Conservation (phyloP, 2,113 vertebrate genomes). For the Eudyptes chrysolophus region DNA sequence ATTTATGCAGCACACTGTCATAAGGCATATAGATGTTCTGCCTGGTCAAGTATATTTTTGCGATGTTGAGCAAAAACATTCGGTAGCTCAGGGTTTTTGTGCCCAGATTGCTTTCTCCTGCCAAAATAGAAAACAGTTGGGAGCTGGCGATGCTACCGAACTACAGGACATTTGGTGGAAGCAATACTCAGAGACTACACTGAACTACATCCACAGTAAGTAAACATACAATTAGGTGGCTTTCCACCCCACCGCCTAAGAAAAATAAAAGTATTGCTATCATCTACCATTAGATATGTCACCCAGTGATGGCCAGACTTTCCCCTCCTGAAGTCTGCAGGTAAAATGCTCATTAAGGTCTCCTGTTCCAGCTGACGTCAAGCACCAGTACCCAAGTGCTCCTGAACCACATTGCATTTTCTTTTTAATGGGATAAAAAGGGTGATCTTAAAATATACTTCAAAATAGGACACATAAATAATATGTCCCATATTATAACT, state of each 20-base stretch:
- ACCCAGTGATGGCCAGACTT: background rate
- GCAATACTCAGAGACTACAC: background rate
- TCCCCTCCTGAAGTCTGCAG: background rate
- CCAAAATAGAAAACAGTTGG: background rate
- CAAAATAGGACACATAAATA: background rate
- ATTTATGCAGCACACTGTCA: background rate
- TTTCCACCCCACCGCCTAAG: background rate
- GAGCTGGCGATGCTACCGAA: background rate
- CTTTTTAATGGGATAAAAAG: background rate
- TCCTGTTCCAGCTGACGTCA: background rate
- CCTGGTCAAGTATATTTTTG: background rate
- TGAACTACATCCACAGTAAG: background rate
- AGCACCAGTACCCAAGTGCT: background rate
- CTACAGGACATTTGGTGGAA: background rate
- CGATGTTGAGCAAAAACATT: background rate
- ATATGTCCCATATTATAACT: accelerated
- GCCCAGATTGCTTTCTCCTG: background rate
- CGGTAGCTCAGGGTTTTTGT: background rate
- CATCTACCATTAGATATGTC: background rate
- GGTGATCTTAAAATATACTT: background rate
- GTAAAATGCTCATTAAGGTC: background rate
- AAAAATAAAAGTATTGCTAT: background rate
- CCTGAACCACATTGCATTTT: background rate
- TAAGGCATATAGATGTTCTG: background rate
- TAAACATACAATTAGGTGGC: background rate